These are phyloP conservation scores for Gambusia affinis DNA, from an alignment of 2,113 vertebrate genomes.

Conservation along the genomic window DNA sequence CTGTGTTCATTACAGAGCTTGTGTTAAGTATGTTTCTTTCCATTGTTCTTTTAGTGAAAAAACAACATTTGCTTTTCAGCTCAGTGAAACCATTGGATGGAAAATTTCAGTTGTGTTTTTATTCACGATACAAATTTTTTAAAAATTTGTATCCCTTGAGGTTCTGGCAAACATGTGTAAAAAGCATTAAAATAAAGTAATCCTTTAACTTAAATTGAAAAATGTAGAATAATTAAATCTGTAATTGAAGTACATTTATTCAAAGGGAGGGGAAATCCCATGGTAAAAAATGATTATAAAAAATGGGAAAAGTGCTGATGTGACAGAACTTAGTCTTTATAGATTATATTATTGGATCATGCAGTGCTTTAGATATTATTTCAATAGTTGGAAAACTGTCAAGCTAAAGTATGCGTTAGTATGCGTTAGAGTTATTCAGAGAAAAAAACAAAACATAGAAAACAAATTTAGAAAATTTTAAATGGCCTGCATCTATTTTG, in stretches of 20 bases:
- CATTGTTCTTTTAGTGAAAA: background rate
- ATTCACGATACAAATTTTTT: background rate
- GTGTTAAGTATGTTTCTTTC: background rate
- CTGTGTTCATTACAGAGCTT: background rate
- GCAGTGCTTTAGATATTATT: background rate
- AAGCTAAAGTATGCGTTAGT: background rate
- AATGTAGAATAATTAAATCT: too few relatives aligned
- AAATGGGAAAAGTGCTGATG: too few relatives aligned
- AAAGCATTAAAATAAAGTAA: background rate
- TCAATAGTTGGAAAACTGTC: background rate
- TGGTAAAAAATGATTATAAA: too few relatives aligned
- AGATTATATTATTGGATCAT: background rate
- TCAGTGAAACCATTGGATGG: too few relatives aligned
- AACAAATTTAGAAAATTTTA: too few relatives aligned
- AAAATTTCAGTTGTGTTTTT: background rate
- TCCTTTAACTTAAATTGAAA: background rate
- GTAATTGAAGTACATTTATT: too few relatives aligned
- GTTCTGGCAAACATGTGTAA: background rate
- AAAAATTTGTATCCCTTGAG: background rate
- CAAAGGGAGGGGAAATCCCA: too few relatives aligned
- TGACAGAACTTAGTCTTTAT: background rate
- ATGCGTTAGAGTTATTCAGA: background rate
- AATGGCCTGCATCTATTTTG: background rate
- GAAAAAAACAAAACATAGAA: background rate
- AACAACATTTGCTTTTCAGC: background rate